Evolutionary conservation across 2,797 vertebrate species (phyloP).

Genomic region (Emydoidea blandingii): DNA sequence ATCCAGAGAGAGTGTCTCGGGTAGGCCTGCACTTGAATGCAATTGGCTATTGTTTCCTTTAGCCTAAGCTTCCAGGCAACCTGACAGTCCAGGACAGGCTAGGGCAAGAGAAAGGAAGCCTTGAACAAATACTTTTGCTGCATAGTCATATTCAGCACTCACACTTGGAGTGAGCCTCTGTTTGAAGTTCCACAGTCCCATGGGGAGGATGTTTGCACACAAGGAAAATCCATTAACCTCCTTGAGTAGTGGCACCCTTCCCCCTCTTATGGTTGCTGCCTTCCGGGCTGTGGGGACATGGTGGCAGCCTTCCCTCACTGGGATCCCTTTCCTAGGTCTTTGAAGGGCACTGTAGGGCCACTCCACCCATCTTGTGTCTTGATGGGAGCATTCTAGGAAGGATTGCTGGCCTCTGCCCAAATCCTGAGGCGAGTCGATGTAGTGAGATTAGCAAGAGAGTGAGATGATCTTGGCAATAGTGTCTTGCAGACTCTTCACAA

Average conservation of each 20-base stretch:
- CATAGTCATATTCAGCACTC: rapidly evolving
- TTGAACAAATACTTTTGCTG: rapidly evolving
- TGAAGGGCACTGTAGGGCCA: not conserved
- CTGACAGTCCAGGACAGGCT: not conserved
- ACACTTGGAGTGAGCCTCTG: rapidly evolving
- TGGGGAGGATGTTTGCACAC: rapidly evolving
- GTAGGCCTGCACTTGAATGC: not conserved
- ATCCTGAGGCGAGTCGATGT: not conserved
- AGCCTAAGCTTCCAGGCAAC: not conserved
- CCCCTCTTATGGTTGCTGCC: not conserved
- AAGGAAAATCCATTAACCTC: not conserved
- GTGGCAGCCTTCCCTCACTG: not conserved
- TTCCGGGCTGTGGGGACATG: rapidly evolving
- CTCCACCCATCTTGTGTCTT: not conserved
- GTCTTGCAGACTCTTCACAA: not conserved
- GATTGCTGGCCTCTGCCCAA: not conserved
- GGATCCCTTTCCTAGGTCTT: rapidly evolving
- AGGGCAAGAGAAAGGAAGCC: rapidly evolving
- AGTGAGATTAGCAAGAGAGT: not conserved
- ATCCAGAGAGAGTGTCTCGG: not conserved
- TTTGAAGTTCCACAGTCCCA: not conserved
- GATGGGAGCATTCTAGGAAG: not conserved
- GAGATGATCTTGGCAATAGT: not conserved
- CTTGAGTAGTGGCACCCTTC: not conserved
- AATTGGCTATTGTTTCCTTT: not conserved